Base-by-base conservation (phyloP, 2,113 vertebrate species). In the Sander lucioperca region DNA sequence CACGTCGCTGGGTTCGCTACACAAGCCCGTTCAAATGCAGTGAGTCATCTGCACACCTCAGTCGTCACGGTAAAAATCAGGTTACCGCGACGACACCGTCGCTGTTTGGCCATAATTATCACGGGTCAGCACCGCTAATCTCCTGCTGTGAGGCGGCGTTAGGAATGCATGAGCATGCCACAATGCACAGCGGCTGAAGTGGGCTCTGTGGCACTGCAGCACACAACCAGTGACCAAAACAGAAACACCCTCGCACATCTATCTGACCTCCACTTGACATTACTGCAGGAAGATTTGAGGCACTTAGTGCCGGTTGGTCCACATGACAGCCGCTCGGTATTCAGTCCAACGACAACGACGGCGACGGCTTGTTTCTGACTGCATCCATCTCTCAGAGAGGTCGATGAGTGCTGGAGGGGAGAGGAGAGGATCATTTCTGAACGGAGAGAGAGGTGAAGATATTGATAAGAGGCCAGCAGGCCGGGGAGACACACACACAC, bases 391-490 rank as follows among this genome's bases (percentile, higher is more conserved):
- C 73, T 84, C 71, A 63, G 51, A 4, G 57, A 63, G 79, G 93
- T 93, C 88, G 88, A 92, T 94, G 86, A 68, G 59, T 61, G 87
- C 76, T 76, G 71, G 64, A 93, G 87, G 86, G 67, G 66, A 84
- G 79, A 80, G 76, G 70, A 57, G 56, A 87, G 79, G 86, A 86
- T 80, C 80, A 84, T 78, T 79, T 89, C 79, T 87, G 84, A 71
- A 82, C 70, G 33, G 61, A 78, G 74, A 58, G 69, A 79, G 89
- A 87, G 89, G 87, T 87, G 91, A 82, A 80, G 68, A 71, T 90
- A 93, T 93, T 87, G 91, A 94, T 92, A 92, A 88, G 86, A 73
- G 63, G 62, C 68, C 58, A 51, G 79, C 86, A 63, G 75, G 82
- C 84, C 50, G 30, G 56, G 14, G 36, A 61, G 58, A 66, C 76